A percentile compares a stretch with the other conserved stretches of the same genome.
phyloP scores from a whole-genome alignment of 2,113 vertebrate genomes.

The Panthera tigris region DNA sequence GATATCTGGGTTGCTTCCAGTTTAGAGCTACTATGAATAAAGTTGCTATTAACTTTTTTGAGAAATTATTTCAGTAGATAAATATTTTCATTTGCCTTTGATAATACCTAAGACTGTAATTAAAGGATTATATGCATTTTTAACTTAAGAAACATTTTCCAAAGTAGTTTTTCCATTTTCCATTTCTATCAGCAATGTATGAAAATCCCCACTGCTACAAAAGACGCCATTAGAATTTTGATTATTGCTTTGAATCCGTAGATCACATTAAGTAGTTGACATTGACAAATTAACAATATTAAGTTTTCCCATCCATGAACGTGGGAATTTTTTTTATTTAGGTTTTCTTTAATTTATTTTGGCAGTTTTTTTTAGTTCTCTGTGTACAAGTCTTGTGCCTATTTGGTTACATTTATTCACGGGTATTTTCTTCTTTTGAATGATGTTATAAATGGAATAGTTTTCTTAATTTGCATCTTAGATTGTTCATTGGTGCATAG shows the following conservation, averaged over 20 bases:
- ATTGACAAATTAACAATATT: background rate
- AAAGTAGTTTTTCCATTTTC: background rate
- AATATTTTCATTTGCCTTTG: background rate
- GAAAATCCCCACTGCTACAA: background rate
- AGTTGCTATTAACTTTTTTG: background rate
- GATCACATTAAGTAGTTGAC: background rate
- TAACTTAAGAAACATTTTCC: background rate
- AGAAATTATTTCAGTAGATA: background rate
- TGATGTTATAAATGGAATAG: background rate
- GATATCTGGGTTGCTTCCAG: background rate
- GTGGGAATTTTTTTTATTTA: background rate
- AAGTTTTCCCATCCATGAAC: background rate
- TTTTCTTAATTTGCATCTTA: background rate
- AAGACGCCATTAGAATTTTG: background rate
- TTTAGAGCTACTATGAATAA: background rate
- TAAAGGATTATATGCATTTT: background rate
- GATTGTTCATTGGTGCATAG: background rate
- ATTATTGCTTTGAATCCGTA: background rate
- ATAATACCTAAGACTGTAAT: background rate
- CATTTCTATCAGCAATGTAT: background rate
- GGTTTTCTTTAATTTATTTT: background rate
- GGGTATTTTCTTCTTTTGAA: background rate
- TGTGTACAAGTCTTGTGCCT: background rate
- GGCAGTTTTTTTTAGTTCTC: background rate
- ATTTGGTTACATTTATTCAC: background rate